Conservation (phyloP, 2,113 vertebrate genomes). For the Canis aureus region DNA sequence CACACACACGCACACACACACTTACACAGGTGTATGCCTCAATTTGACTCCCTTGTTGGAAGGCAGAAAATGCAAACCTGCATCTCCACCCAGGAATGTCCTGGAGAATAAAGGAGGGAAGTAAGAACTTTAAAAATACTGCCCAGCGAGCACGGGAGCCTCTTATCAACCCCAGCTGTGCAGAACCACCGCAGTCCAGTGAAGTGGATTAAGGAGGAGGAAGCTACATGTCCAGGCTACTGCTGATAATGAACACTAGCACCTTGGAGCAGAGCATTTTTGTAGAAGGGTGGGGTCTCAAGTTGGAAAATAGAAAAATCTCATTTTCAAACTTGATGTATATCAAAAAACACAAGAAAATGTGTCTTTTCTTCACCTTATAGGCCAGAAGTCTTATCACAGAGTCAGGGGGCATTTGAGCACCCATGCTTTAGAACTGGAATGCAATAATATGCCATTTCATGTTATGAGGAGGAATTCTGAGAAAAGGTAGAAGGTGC, state of each 20-base stretch:
- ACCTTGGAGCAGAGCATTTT: background rate
- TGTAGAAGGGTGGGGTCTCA: background rate
- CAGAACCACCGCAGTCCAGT: background rate
- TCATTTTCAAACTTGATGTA: background rate
- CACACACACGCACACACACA: background rate
- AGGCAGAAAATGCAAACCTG: slow-evolving; percentile 5
- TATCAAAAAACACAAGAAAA: background rate
- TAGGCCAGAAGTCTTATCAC: background rate
- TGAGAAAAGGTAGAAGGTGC: background rate
- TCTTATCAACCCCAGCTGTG: background rate
- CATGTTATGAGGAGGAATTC: background rate
- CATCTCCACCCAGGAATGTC: background rate
- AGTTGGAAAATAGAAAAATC: background rate
- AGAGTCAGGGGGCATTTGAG: background rate
- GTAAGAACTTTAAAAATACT: background rate
- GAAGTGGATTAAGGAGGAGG: background rate
- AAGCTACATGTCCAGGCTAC: background rate
- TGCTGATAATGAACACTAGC: no score
- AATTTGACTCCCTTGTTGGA: background rate
- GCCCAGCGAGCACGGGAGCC: background rate
- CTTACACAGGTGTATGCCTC: background rate
- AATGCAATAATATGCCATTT: background rate
- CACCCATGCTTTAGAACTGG: background rate
- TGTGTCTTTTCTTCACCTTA: background rate
- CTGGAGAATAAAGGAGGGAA: background rate